Percentiles rank a stretch among this genome's conserved stretches.
These are phyloP conservation scores for Stomatorhinus ivindoensis DNA, from an alignment of 2,113 vertebrate species.

Conservation along the genomic window DNA sequence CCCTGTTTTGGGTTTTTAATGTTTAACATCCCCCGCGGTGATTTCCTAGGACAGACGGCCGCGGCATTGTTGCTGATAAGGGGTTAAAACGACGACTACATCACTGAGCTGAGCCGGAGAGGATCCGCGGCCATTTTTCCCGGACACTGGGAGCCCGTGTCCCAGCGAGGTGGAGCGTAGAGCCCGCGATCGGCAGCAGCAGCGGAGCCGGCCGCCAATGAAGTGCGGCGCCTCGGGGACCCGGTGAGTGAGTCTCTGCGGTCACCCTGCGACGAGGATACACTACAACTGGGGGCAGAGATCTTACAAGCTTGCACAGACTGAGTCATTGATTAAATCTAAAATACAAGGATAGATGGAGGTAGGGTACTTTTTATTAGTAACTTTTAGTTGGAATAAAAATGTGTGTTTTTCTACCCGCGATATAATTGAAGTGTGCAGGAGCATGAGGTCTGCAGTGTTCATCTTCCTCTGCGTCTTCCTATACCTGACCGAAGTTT, in stretches of 20 bases:
- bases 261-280: background rate
- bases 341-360: background rate
- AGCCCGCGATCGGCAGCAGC: background rate
- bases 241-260: background rate
- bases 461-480: background rate
- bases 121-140: conserved; percentile 34
- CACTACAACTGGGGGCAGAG: background rate
- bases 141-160: conserved; percentile 18
- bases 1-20: background rate
- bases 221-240: background rate
- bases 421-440: background rate
- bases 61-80: background rate
- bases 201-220: background rate
- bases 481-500: background rate
- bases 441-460: background rate
- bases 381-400: background rate
- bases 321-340: background rate
- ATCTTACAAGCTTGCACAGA: background rate
- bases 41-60: background rate
- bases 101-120: conserved; percentile 22
- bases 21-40: background rate
- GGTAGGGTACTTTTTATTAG: background rate
- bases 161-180: conserved; percentile 12
- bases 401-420: background rate
- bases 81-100: conserved; percentile 36